A percentile compares a stretch with the other conserved stretches of the same genome.
phyloP scores from a whole-genome alignment of 2,888 invertebrate genomes.

The Drosophila villosipedis region DNA sequence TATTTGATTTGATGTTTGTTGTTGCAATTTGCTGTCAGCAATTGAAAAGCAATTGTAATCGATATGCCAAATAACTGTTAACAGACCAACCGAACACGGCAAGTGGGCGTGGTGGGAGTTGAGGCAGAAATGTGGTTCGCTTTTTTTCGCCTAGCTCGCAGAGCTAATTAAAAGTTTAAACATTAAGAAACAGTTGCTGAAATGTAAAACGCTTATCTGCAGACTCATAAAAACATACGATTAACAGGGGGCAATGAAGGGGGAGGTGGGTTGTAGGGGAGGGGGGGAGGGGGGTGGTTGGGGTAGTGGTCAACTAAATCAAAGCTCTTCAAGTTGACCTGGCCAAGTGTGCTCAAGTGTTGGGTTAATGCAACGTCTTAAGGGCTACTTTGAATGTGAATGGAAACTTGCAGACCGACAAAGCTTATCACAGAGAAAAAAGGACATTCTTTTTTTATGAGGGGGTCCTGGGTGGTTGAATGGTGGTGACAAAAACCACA shows the following conservation, averaged over 20 bases:
- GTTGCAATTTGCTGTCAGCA: slow-evolving; percentile 58
- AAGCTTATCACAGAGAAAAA: slow-evolving; percentile 45
- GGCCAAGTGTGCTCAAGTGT: slow-evolving; percentile 31
- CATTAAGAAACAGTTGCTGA: slow-evolving; percentile 41
- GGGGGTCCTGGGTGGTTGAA: background rate
- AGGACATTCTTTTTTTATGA: slow-evolving; percentile 22
- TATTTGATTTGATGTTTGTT: slow-evolving; percentile 57
- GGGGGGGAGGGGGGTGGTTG: background rate
- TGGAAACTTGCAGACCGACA: slow-evolving; percentile 31
- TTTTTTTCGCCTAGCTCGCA: background rate
- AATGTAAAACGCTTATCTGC: slow-evolving; percentile 61
- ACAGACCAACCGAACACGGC: background rate
- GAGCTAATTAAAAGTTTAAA: slow-evolving; percentile 59
- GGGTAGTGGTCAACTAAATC: slow-evolving; percentile 32
- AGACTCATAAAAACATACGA: slow-evolving; percentile 54
- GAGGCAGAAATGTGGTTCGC: background rate
- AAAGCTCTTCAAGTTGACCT: slow-evolving; percentile 27
- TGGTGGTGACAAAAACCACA: slow-evolving; percentile 56
- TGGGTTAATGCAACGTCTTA: slow-evolving; percentile 50
- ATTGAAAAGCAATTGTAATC: slow-evolving; percentile 61
- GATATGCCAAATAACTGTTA: slow-evolving; percentile 47
- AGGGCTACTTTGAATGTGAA: slow-evolving; percentile 55
- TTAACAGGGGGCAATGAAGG: background rate
- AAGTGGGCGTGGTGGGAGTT: background rate
- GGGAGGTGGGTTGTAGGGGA: background rate